Evolutionary conservation across 2,888 invertebrate genomes (phyloP).

Genomic region (Kuschelorhynchus macadamiae): DNA sequence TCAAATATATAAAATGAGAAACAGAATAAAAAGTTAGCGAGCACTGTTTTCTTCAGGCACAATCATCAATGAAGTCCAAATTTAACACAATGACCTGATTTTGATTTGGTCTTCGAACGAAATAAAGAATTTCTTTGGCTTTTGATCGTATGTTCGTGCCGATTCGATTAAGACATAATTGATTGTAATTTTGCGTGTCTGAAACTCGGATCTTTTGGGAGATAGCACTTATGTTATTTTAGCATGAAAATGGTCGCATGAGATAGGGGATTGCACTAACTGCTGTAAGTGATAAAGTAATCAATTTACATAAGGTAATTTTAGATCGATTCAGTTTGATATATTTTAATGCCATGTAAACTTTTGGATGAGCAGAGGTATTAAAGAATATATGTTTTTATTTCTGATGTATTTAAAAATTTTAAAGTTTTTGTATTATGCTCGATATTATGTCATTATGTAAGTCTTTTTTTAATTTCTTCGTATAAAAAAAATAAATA

Average conservation of each 20-base stretch:
- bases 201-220: conserved; percentile 28
- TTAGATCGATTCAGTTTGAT: too few species aligned
- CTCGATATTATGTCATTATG: too few species aligned
- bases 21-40: conserved; percentile 18
- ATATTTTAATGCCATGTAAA: too few species aligned
- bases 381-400: too few species aligned
- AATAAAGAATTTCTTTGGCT: conserved; percentile 34
- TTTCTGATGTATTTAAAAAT: too few species aligned
- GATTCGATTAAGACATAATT: conserved; percentile 44
- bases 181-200: conserved; percentile 42
- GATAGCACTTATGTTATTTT: conserved; percentile 31
- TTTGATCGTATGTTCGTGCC: conserved; percentile 39
- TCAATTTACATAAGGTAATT: too few species aligned
- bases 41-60: conserved; percentile 25
- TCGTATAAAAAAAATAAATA: too few species aligned
- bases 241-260: conserved; percentile 30
- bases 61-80: conserved; percentile 37
- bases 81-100: conserved; percentile 39
- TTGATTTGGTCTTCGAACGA: conserved; percentile 31
- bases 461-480: too few species aligned
- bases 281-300: too few species aligned
- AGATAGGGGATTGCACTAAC: conserved; percentile 21
- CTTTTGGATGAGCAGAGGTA: too few species aligned
- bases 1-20: conserved; percentile 16
- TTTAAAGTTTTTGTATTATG: too few species aligned